A percentile compares a stretch with the other conserved stretches of the same genome.
Evolutionary conservation across 2,113 vertebrate species (phyloP).

Genomic region (Pipra filicauda): DNA sequence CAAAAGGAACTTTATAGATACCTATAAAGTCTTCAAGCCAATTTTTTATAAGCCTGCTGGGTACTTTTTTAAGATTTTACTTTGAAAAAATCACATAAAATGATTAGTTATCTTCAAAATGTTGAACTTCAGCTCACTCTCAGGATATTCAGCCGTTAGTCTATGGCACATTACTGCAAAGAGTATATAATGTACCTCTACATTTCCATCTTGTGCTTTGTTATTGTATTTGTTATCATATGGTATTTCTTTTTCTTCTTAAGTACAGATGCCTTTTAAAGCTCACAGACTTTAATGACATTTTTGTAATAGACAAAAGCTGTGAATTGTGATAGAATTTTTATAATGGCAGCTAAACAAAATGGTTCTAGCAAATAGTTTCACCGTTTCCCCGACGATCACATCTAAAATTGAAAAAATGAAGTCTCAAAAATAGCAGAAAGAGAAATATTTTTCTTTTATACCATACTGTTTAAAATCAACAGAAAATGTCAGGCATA

Average conservation of each 20-base stretch:
- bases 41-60: background rate
- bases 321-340: background rate
- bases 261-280: background rate
- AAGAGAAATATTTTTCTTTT: background rate
- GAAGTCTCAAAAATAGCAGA: background rate
- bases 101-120: background rate
- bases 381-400: background rate
- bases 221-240: background rate
- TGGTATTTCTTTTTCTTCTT: background rate
- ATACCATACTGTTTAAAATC: background rate
- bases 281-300: background rate
- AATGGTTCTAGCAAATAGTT: background rate
- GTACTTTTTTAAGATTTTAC: background rate
- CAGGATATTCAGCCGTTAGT: slow-evolving; percentile 12
- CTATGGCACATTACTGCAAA: background rate
- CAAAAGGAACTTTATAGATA: slow-evolving; percentile 16
- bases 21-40: background rate
- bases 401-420: background rate
- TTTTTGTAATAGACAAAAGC: background rate
- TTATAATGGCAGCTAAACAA: slow-evolving; percentile 1
- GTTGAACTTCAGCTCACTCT: background rate
- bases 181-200: background rate
- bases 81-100: background rate
- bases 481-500: background rate
- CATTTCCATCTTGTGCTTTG: background rate